Base-by-base conservation (phyloP, 2,888 invertebrate species). In the Nesidiocoris tenuis region DNA sequence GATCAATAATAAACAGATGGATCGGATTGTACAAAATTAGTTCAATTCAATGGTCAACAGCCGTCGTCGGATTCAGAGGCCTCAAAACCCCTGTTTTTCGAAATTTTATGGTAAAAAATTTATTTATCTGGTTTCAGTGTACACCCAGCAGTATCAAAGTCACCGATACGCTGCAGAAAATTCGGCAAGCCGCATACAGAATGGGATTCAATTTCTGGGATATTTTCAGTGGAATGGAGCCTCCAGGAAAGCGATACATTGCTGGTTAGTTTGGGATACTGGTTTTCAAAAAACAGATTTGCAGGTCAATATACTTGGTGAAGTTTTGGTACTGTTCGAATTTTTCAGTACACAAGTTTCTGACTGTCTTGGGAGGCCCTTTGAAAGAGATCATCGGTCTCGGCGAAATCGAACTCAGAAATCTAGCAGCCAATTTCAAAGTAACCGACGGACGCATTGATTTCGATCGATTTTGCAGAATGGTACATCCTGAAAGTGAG, bases 111-210 rank as follows among this genome's bases (percentile, higher is more conserved):
- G n/a, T n/a, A n/a, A n/a, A n/a, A n/a, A n/a, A n/a, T n/a, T n/a
- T n/a, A n/a, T n/a, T n/a, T n/a, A n/a, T n/a, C n/a, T n/a, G n/a
- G n/a, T n/a, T n/a, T n/a, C n/a, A n/a, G n/a, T n/a, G n/a, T n/a
- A n/a, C n/a, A n/a, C n/a, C n/a, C n/a, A n/a, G n/a, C n/a, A n/a
- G n/a, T n/a, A n/a, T n/a, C n/a, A n/a, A n/a, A n/a, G 68, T 68
- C 22, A 23, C 66, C 63, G 68, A 92, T 84, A 93, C 92, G 86
- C 61, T 70, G 1, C 70, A 70, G n/a, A 70, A 70, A 61, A 91
- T 93, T 82, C 89, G 91, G 78, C 89, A 90, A 17, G 90, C 91
- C 1, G 87, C 89, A 76, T 91, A 90, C 84, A 88, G 91, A 79
- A 88, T 90, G 80, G 90, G 90, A 16, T 86, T 91, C 79, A 89